A percentile compares a stretch with the other conserved stretches of the same genome.
These are phyloP conservation scores for Psittacula echo DNA, from an alignment of 2,797 vertebrate species.

Conservation along the genomic window DNA sequence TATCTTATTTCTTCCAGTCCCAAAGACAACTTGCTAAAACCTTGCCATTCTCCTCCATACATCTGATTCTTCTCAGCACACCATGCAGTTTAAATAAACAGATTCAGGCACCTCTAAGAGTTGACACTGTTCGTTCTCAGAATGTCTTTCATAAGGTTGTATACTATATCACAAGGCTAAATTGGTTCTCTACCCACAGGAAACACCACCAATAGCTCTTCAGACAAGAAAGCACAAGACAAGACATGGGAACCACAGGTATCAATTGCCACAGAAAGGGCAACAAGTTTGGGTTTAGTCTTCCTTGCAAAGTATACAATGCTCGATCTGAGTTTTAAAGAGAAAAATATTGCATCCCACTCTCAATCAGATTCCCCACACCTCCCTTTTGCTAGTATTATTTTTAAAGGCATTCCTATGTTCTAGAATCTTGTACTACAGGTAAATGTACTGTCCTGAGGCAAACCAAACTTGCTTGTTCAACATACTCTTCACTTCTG, in stretches of 20 bases:
- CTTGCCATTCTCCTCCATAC: neutral
- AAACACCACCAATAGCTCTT: neutral
- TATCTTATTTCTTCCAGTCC: neutral
- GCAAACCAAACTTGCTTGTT: neutral
- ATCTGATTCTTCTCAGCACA: neutral
- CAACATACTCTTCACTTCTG: neutral
- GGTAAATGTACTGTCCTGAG: neutral
- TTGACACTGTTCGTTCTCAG: neutral
- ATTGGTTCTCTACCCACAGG: neutral
- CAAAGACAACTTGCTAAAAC: neutral
- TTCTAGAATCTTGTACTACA: neutral
- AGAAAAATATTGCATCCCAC: neutral
- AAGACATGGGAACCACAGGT: neutral
- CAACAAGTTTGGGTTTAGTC: neutral
- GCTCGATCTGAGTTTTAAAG: neutral
- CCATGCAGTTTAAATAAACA: neutral
- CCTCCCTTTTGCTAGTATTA: neutral
- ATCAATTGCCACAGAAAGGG: neutral
- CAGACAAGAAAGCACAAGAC: neutral
- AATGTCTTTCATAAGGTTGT: neutral
- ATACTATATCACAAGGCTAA: neutral
- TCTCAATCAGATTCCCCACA: neutral
- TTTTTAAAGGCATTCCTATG: neutral
- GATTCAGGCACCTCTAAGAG: neutral
- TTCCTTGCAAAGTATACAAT: neutral